Evolutionary conservation across 2,113 vertebrate species (phyloP).

Genomic region (Corynorhinus townsendii): DNA sequence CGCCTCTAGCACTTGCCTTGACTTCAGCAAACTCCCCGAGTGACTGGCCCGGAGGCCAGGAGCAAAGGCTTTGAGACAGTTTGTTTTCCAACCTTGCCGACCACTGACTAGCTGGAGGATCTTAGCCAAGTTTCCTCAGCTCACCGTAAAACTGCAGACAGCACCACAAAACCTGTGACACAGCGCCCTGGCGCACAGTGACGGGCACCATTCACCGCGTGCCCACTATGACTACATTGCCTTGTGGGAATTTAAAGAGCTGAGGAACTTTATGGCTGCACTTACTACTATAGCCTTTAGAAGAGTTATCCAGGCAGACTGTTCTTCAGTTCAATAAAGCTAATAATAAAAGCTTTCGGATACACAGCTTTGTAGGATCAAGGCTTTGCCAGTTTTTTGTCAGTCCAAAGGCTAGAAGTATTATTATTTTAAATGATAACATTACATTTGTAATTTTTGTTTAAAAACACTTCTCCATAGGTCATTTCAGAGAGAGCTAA

Average conservation of each 20-base stretch:
- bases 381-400: neutral
- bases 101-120: neutral
- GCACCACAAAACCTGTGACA: neutral
- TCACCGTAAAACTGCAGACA: neutral
- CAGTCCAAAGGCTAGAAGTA: neutral
- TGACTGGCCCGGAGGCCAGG: neutral
- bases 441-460: neutral
- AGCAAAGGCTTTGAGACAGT: neutral
- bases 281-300: neutral
- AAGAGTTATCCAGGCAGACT: neutral
- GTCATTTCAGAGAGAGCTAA: no score
- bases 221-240: neutral
- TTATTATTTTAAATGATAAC: neutral
- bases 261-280: neutral
- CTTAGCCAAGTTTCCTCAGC: neutral
- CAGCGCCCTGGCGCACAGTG: neutral
- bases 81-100: neutral
- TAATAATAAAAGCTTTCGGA: neutral
- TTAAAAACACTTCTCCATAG: neutral
- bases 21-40: neutral
- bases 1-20: neutral
- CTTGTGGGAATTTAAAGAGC: neutral
- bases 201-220: neutral
- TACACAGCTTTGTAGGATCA: neutral
- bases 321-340: neutral